Evolutionary conservation across 2,113 vertebrate species (phyloP).

Genomic region (Zosterops lateralis): DNA sequence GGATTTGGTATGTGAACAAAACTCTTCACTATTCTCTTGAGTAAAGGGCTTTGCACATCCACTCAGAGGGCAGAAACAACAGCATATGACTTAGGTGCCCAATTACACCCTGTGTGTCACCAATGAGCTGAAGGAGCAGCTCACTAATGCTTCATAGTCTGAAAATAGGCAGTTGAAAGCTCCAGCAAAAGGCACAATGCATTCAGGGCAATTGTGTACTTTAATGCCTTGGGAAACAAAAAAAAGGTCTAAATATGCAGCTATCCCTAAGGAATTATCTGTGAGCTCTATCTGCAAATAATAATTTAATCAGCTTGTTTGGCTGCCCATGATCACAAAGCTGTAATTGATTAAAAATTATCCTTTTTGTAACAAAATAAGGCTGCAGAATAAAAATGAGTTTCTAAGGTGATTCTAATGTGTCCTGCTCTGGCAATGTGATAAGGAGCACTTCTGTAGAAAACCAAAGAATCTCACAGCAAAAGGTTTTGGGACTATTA

Average conservation of each 20-base stretch:
- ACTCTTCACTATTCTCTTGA: neutral
- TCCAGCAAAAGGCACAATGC: neutral
- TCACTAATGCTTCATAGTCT: neutral
- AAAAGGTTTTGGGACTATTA: neutral
- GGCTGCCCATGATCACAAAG: conserved; percentile 33
- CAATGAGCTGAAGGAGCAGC: neutral
- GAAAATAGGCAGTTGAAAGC: neutral
- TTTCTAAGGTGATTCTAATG: conserved; percentile 29
- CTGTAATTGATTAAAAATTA: conserved; percentile 59
- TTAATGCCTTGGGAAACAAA: conserved; percentile 17
- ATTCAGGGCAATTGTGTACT: neutral
- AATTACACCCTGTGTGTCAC: neutral
- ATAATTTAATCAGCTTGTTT: conserved; percentile 56
- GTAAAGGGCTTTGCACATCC: neutral
- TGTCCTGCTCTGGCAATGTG: neutral
- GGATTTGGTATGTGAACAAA: neutral
- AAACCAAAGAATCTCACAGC: neutral
- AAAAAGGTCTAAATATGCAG: conserved; percentile 13
- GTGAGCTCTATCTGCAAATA: conserved; percentile 39
- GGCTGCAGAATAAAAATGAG: conserved; percentile 4
- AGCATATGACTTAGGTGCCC: neutral
- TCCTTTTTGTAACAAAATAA: conserved; percentile 48
- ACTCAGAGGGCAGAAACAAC: neutral
- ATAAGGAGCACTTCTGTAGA: neutral
- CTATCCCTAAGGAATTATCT: conserved; percentile 12